phyloP scores from a whole-genome alignment of 1,140 invertebrate genomes.

The Drosophila pandora region DNA sequence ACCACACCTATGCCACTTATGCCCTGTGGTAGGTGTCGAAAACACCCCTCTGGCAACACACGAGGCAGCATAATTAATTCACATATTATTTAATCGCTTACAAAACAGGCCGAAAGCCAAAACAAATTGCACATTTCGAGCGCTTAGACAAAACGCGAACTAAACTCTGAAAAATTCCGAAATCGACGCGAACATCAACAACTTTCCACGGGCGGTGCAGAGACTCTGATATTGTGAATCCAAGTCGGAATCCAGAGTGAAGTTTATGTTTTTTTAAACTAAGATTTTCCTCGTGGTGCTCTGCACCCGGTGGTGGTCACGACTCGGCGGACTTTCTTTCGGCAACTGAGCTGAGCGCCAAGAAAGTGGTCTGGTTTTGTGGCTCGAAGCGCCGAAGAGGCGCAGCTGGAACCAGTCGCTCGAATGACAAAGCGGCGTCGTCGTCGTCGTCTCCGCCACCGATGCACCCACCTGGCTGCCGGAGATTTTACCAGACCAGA shows the following conservation, averaged over 20 bases:
- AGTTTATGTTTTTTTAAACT: constrained; percentile 9
- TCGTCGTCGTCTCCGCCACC: constrained; percentile 8
- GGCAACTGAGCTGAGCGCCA: constrained; percentile 78
- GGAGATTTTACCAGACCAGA: constrained; percentile 56
- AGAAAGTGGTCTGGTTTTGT: constrained; percentile 83
- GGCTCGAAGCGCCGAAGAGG: constrained; percentile 47
- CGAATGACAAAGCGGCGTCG: constrained; percentile 57
- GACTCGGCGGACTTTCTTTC: constrained; percentile 81
- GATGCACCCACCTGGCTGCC: constrained; percentile 46
- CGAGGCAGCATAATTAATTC: constrained; percentile 24
- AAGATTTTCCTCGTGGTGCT: constrained; percentile 18
- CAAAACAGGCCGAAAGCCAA: constrained; percentile 54
- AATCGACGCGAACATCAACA: constrained; percentile 45
- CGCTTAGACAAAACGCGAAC: constrained; percentile 29
- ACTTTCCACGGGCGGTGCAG: constrained; percentile 61
- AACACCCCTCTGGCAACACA: background rate
- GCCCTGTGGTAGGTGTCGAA: background rate
- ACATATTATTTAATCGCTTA: constrained; percentile 67
- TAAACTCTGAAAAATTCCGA: constrained; percentile 37
- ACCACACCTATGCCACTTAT: too few species aligned
- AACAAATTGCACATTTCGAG: constrained; percentile 60
- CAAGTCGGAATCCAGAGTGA: constrained; percentile 8
- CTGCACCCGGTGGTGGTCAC: constrained; percentile 46
- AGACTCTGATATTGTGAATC: constrained; percentile 3
- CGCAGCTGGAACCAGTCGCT: constrained; percentile 3